Conservation (phyloP, 1,140 invertebrate genomes). For the Atta texana region DNA sequence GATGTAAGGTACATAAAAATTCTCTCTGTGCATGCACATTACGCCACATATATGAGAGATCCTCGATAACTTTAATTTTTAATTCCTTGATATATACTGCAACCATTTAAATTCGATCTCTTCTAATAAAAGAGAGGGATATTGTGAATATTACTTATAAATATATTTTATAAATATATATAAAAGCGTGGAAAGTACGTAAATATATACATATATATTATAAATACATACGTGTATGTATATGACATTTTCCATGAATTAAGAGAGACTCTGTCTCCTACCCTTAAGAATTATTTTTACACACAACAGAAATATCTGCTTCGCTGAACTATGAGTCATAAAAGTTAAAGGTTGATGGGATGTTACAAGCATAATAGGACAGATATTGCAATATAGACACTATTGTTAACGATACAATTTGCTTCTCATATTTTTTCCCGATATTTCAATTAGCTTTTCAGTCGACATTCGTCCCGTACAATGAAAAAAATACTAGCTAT, state of each 20-base stretch:
- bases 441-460: constrained; percentile 15
- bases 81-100: not conserved
- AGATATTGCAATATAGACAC: not conserved
- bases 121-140: not conserved
- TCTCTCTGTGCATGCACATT: not conserved
- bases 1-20: constrained; percentile 19
- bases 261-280: not conserved
- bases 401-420: constrained; percentile 15
- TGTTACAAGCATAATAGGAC: constrained; percentile 15
- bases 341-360: constrained; percentile 25
- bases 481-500: not conserved
- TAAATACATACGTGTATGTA: not conserved
- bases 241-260: not conserved
- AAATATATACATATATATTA: not conserved
- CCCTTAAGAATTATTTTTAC: constrained; percentile 24
- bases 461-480: not conserved
- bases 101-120: not conserved
- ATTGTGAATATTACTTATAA: not conserved
- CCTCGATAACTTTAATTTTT: constrained; percentile 5
- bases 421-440: constrained; percentile 10
- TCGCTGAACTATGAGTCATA: not conserved
- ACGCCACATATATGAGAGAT: not conserved
- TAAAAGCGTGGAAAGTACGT: not conserved
- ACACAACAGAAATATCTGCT: constrained; percentile 23
- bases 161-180: not conserved